A percentile compares a stretch with the other conserved stretches of the same genome.
phyloP scores from a whole-genome alignment of 2,113 vertebrate genomes.

The Eudyptes chrysolophus region DNA sequence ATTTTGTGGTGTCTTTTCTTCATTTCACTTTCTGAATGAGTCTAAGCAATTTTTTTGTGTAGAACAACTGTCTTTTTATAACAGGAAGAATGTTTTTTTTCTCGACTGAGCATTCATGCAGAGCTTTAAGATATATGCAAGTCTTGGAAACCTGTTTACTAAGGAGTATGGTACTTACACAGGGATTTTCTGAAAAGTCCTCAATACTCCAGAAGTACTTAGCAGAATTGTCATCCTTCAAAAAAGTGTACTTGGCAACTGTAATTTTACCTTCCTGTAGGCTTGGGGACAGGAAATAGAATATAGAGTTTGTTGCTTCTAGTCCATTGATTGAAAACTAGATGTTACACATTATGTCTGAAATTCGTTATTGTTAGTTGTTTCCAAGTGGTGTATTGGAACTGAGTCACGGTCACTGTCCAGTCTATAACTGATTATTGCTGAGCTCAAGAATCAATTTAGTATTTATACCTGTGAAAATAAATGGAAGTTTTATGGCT shows the following conservation, averaged over 20 bases:
- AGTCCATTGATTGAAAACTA: neutral
- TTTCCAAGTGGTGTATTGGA: neutral
- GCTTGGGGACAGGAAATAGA: neutral
- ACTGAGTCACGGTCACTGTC: neutral
- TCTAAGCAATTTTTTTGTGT: neutral
- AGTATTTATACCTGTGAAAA: neutral
- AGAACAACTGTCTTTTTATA: neutral
- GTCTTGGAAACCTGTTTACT: neutral
- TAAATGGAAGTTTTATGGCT: neutral
- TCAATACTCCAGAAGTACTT: neutral
- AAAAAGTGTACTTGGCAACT: neutral
- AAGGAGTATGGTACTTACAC: neutral
- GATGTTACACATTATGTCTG: neutral
- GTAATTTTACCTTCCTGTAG: neutral
- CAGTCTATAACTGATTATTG: neutral
- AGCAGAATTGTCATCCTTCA: neutral
- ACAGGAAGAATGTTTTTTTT: neutral
- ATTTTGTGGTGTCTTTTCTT: neutral
- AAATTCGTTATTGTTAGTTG: neutral
- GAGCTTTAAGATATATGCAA: neutral
- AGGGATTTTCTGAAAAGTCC: neutral
- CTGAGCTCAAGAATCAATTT: neutral
- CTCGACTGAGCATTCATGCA: neutral
- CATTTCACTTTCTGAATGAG: neutral
- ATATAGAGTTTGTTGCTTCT: neutral